Base-by-base conservation (phyloP, 2,797 vertebrate genomes). In the Lacerta agilis region DNA sequence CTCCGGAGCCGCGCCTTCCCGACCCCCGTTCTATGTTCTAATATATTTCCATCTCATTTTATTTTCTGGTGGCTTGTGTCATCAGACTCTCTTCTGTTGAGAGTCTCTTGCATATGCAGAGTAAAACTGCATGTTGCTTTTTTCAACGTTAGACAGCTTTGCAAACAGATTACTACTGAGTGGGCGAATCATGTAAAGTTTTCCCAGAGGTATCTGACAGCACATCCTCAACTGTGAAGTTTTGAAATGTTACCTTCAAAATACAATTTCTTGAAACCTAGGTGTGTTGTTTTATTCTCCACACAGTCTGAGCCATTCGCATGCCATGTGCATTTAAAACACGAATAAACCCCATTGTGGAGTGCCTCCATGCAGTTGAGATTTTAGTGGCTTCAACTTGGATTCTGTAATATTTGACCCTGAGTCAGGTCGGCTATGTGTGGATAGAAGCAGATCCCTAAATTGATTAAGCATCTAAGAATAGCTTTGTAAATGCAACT, bases 401-500 rank as follows among this genome's bases (percentile, higher is more conserved):
- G 73, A 45, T 49, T 7, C 58, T 81, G 7, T 20, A 69, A 45
- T 76, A 8, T 67, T 33, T 76, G 27, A 7, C 8, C 15, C 17
- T 82, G 9, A n/a, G 17, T 82, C 20, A 17, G 33, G 43, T 33
- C 13, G 45, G 55, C n/a, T 72, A 8, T 49, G 15, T 17, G 3
- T n/a, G 25, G 33, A 36, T 10, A 64, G 2, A 64, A 64, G 38
- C 20, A 17, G 79, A 38, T 86, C 90, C 29, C 66, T 80, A n/a
- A 91, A 55, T 9, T 71, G 61, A 7, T 15, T 87, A 17, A 72
- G 75, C 36, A 20, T 83, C 29, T 61, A 79, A 75, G 27, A 25
- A 33, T 89, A 73, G 8, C 55, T 23, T 2, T 0, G 0, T 87
- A 36, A 84, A 58, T 25, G 1, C 20, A 64, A 71, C 27, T n/a